These are phyloP conservation scores for Orchestes rusci DNA, from an alignment of 2,888 invertebrate genomes.

Conservation along the genomic window DNA sequence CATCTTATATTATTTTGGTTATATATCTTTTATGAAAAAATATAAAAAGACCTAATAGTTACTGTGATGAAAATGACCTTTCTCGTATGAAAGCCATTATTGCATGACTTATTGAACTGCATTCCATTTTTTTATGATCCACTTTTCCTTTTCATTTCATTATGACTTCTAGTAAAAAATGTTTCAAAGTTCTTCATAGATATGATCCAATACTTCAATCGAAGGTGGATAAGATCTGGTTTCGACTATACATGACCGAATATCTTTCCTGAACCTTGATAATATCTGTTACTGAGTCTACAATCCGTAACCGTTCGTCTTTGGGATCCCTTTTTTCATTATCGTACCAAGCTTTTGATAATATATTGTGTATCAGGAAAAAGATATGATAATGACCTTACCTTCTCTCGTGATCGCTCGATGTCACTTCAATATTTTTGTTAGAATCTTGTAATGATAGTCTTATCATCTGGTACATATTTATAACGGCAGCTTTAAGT, in stretches of 20 bases:
- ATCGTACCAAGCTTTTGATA: constrained; percentile 33
- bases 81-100: constrained; percentile 26
- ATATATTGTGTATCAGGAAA: constrained; percentile 30
- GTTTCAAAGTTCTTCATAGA: constrained; percentile 30
- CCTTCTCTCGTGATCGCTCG: constrained; percentile 27
- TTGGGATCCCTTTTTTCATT: constrained; percentile 27
- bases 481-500: constrained; percentile 32
- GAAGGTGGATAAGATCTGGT: constrained; percentile 37
- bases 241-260: constrained; percentile 35
- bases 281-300: constrained; percentile 39
- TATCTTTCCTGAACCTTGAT: constrained; percentile 40
- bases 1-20: constrained; percentile 30
- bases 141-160: constrained; percentile 27
- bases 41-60: constrained; percentile 23
- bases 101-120: constrained; percentile 30
- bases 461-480: constrained; percentile 34
- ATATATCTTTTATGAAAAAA: constrained; percentile 35
- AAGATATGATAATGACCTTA: constrained; percentile 1
- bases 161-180: constrained; percentile 34
- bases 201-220: constrained; percentile 32
- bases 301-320: constrained; percentile 28
- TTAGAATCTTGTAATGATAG: constrained; percentile 30
- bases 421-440: constrained; percentile 31
- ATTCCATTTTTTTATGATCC: constrained; percentile 35
- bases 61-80: constrained; percentile 17